Conservation (phyloP, 2,113 vertebrate species). For the Boulengeromyrus knoepffleri region DNA sequence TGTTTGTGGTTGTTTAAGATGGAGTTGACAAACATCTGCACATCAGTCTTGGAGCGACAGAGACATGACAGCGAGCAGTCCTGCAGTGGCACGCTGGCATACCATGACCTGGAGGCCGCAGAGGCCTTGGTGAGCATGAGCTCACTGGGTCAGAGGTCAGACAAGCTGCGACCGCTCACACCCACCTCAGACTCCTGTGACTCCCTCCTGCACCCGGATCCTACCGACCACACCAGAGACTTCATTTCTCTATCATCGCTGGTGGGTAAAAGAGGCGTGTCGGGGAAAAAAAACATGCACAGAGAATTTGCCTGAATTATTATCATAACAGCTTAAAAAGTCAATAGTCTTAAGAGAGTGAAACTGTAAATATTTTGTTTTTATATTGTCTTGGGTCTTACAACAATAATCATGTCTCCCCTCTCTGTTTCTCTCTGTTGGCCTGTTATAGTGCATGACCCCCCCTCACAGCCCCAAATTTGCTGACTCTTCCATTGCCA, state of each 20-base stretch:
- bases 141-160: conserved; percentile 81
- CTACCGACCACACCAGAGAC: conserved; percentile 68
- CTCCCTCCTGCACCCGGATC: conserved; percentile 57
- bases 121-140: conserved; percentile 97
- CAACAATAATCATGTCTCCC: neutral
- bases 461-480: conserved; percentile 92
- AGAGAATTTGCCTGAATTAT: neutral
- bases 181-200: conserved; percentile 94
- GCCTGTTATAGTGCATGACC: conserved; percentile 80
- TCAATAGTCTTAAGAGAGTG: neutral
- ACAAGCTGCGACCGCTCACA: conserved; percentile 80
- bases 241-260: conserved; percentile 76
- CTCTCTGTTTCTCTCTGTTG: conserved; percentile 14
- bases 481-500: conserved; percentile 56
- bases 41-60: conserved; percentile 65
- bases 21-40: conserved; percentile 66
- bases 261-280: conserved; percentile 59
- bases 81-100: conserved; percentile 66
- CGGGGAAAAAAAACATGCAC: too few species aligned
- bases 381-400: neutral
- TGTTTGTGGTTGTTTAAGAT: conserved; percentile 50
- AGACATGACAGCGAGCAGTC: conserved; percentile 69
- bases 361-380: neutral
- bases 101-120: conserved; percentile 88
- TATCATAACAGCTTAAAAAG: neutral